These are phyloP conservation scores for Epinephelus coioides DNA, from an alignment of 2,797 vertebrate species.

Conservation along the genomic window DNA sequence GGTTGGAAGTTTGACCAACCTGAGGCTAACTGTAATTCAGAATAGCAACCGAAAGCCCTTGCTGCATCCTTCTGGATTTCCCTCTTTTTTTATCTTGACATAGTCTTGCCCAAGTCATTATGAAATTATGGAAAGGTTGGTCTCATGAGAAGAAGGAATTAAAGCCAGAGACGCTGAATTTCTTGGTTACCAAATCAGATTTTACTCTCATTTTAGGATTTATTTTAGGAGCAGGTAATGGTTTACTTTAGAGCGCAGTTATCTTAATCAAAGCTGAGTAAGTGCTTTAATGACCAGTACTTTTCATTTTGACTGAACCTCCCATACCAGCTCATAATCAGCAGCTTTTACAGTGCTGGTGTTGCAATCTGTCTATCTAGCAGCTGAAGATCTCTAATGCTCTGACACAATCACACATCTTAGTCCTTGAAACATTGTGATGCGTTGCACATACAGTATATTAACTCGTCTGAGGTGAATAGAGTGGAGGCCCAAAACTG, in stretches of 20 bases:
- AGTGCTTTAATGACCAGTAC: constrained; percentile 59
- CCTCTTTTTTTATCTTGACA: constrained; percentile 43
- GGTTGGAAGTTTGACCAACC: constrained; percentile 69
- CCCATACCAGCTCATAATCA: constrained; percentile 38
- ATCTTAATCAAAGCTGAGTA: constrained; percentile 61
- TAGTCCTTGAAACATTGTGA: not conserved
- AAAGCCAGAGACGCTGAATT: constrained; percentile 42
- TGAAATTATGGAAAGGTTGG: constrained; percentile 50
- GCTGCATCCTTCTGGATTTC: constrained; percentile 50
- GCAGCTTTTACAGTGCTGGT: constrained; percentile 24
- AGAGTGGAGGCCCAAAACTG: not conserved
- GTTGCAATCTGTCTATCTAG: constrained; percentile 36
- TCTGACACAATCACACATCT: not conserved
- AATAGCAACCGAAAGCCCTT: constrained; percentile 67
- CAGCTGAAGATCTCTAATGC: constrained; percentile 1
- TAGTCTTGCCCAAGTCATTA: constrained; percentile 48
- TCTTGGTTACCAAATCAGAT: constrained; percentile 63
- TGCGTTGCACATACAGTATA: not conserved
- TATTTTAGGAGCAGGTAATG: constrained; percentile 69
- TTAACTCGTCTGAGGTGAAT: not conserved
- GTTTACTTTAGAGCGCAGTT: constrained; percentile 58
- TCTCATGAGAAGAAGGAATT: constrained; percentile 50
- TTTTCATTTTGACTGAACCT: constrained; percentile 57
- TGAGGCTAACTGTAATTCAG: constrained; percentile 64
- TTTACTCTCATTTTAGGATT: constrained; percentile 67